phyloP scores from a whole-genome alignment of 1,140 invertebrate genomes.

The Anastrepha ludens region DNA sequence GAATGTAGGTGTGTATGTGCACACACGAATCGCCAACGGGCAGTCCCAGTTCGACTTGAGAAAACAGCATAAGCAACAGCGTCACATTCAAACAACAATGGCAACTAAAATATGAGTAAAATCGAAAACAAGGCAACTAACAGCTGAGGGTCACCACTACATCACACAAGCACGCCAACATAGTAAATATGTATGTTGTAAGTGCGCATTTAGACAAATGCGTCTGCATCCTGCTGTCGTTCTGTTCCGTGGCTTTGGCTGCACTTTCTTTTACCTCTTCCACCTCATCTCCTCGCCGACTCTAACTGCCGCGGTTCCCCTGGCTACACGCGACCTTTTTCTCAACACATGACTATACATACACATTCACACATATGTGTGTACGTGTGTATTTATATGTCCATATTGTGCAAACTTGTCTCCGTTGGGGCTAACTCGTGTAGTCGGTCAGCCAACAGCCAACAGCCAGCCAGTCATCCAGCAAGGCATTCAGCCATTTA shows the following conservation, averaged over 20 bases:
- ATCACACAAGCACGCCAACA: neutral
- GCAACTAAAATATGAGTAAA: neutral
- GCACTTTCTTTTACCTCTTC: too few relatives aligned
- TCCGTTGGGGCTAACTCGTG: neutral
- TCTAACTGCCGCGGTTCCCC: neutral
- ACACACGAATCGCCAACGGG: neutral
- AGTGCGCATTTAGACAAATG: too few relatives aligned
- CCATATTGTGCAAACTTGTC: neutral
- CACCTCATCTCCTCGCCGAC: too few relatives aligned
- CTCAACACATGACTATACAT: neutral
- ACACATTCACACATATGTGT: neutral
- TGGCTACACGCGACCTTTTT: conserved; percentile 9
- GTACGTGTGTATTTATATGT: neutral
- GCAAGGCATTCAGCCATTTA: conserved; percentile 41
- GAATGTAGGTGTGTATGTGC: neutral
- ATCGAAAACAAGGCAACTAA: conserved; percentile 6
- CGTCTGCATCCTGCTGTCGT: too few relatives aligned
- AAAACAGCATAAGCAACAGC: neutral
- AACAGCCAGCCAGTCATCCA: neutral
- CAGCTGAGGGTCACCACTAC: neutral
- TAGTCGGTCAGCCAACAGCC: neutral
- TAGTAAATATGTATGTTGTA: neutral
- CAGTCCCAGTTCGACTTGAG: neutral
- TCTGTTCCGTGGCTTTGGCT: too few relatives aligned
- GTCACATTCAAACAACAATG: neutral